Evolutionary conservation across 2,888 invertebrate species (phyloP), one percentile per base, ranked within the genome.

Genomic region (Creontiades dilutus): DNA sequence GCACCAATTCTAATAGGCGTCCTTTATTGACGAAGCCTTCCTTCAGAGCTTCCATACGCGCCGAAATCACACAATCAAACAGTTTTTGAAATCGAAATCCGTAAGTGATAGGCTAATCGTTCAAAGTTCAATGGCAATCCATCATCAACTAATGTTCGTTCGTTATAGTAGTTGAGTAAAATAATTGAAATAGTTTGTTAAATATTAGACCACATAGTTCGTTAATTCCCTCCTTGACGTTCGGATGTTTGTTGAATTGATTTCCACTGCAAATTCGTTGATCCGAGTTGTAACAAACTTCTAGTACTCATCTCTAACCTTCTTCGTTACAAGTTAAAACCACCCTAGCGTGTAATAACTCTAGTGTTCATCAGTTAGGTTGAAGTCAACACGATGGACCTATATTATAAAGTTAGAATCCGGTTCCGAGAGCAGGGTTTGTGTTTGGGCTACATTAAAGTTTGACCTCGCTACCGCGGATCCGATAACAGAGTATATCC

Each of bases 341-440:
- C 27, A 68, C 23, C 3, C 23, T 2, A 23, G 12, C 27, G 11
- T 13, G 7, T 12, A 5, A 23, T 68, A 68, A 68, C 68, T 68
- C 23, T 19, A 13, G 27, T 23, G 19, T 19, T n/a, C 61, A n/a
- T 11, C 68, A 23, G 27, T 23, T 68, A 11, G 68, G 23, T 7
- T 13, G 13, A 1, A 68, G 23, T 68, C 68, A 23, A 68, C 23
- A 23, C 27, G 68, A 0, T 23, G 61, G 12, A 68, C 68, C 23
- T 19, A 23, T 68, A 68, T 68, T 68, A 68, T 68, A 68, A 68
- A 68, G 68, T 68, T 68, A 23, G 68, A 68, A 68, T 61, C 68
- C 68, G 68, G 68, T 68, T 23, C 23, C 68, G 23, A 23, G 23
- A 23, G 5, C 1, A 12, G 12, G 27, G 11, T 27, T 23, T 13